phyloP scores from a whole-genome alignment of 2,113 vertebrate genomes.

The Lophura nycthemera region DNA sequence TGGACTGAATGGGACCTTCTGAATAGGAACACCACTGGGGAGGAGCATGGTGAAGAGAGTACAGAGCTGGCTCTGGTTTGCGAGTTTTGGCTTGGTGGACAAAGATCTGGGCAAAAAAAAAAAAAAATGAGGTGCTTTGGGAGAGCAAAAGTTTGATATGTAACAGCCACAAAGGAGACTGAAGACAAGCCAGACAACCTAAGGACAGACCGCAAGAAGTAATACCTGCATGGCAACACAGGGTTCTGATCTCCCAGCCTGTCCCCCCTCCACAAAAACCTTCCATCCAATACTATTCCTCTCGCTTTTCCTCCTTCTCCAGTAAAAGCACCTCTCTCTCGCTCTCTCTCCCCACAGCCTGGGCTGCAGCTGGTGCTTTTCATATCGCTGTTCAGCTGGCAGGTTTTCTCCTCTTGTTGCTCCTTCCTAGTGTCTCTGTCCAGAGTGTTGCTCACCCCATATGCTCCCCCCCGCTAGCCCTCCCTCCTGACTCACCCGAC shows the following conservation, averaged over 20 bases:
- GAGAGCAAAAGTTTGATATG: neutral
- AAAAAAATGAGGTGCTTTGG: neutral
- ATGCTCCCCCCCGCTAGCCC: neutral
- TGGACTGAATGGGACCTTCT: neutral
- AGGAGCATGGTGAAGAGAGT: neutral
- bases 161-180: neutral
- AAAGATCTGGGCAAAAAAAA: neutral
- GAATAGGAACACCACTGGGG: neutral
- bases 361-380: constrained; percentile 16
- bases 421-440: neutral
- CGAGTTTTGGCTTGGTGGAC: neutral
- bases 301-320: neutral
- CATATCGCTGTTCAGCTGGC: neutral
- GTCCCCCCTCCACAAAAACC: fast-evolving
- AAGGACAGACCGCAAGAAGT: fast-evolving
- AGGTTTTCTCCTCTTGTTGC: neutral
- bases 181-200: neutral
- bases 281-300: neutral
- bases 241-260: fast-evolving
- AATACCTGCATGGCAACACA: fast-evolving
- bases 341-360: neutral
- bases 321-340: neutral
- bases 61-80: neutral
- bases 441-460: neutral
- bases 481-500: constrained; percentile 32